Conservation (phyloP, 1,140 invertebrate species). For the Schlechtendalia chinensis region DNA sequence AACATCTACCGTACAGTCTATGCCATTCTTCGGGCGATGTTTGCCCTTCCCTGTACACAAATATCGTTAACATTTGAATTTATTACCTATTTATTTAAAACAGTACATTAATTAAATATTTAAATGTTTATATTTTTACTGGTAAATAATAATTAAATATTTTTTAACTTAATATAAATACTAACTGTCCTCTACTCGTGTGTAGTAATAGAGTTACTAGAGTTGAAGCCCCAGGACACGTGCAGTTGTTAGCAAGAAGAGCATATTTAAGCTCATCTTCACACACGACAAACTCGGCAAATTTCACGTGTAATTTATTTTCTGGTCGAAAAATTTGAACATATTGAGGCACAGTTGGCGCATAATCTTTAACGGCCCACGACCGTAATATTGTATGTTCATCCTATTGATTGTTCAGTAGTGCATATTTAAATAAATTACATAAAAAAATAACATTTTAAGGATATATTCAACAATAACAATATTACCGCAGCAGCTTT, state of each 20-base stretch:
- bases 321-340: conserved; percentile 97
- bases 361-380: conserved; percentile 98
- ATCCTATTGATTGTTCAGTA: conserved; percentile 63
- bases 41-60: conserved; percentile 81
- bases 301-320: conserved; percentile 97
- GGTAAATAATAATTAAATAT: too few relatives aligned
- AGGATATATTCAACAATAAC: not conserved
- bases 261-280: conserved; percentile 98
- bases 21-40: conserved; percentile 97
- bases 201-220: conserved; percentile 92
- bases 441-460: too few relatives aligned
- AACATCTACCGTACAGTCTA: conserved; percentile 91
- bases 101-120: too few relatives aligned
- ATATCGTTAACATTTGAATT: not conserved
- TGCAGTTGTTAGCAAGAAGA: conserved; percentile 93
- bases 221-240: conserved; percentile 94
- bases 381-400: conserved; percentile 95
- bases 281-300: conserved; percentile 96
- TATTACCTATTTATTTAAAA: too few relatives aligned
- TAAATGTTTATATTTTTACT: too few relatives aligned
- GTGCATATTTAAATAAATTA: too few relatives aligned
- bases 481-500: conserved; percentile 80
- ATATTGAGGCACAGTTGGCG: conserved; percentile 92
- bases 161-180: too few relatives aligned
- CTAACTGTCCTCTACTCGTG: conserved; percentile 94